These are phyloP conservation scores for Prenolepis imparis DNA, from an alignment of 2,888 invertebrate species.

Conservation along the genomic window DNA sequence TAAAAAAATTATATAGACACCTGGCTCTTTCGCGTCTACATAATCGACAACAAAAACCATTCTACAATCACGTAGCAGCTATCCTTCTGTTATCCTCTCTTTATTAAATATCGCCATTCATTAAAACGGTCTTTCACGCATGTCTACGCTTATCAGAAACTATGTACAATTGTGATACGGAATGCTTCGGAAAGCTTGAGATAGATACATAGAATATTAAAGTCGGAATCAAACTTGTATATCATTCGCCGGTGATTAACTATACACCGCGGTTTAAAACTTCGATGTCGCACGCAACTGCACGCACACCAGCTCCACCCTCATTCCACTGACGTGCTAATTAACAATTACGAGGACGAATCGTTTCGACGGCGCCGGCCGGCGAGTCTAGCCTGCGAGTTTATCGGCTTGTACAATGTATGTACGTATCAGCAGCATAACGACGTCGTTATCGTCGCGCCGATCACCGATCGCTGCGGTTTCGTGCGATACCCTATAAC, in stretches of 20 bases:
- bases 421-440: conserved; percentile 59
- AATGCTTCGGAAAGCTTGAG: conserved; percentile 19
- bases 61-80: conserved; percentile 2
- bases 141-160: not conserved
- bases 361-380: conserved; percentile 75
- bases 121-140: not conserved
- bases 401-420: conserved; percentile 70
- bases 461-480: conserved; percentile 68
- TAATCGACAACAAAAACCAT: conserved; percentile 1
- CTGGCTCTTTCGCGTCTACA: not conserved
- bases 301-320: not conserved
- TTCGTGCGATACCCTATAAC: conserved; percentile 52
- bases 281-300: conserved; percentile 16
- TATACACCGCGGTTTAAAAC: conserved; percentile 54
- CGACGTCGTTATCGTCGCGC: conserved; percentile 73
- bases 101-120: not conserved
- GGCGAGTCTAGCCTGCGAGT: conserved; percentile 69
- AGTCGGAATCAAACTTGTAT: conserved; percentile 33
- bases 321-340: conserved; percentile 71
- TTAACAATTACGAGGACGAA: conserved; percentile 78
- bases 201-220: conserved; percentile 43
- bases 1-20: not conserved
- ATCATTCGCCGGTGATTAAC: conserved; percentile 29
- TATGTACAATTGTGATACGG: too few species aligned
- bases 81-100: conserved; percentile 2